Conservation (phyloP, 2,888 invertebrate genomes). For the Chrysolina americana region DNA sequence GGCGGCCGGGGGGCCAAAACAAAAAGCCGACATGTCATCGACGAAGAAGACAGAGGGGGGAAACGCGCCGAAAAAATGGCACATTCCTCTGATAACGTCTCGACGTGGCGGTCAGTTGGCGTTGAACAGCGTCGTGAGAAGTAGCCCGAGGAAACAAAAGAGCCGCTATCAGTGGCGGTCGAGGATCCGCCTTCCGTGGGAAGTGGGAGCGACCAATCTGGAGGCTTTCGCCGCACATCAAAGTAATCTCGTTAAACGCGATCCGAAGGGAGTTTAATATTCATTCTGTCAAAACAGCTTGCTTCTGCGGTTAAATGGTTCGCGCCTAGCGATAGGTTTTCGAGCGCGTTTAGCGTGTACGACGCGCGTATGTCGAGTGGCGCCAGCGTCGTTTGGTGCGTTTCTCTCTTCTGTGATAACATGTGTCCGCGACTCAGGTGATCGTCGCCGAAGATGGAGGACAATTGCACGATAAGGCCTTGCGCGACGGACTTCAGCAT, state of each 20-base stretch:
- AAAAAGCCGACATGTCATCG: constrained; percentile 67
- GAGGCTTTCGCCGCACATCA: constrained; percentile 68
- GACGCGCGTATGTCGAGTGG: not conserved
- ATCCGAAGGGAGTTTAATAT: constrained; percentile 69
- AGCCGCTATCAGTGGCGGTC: constrained; percentile 74
- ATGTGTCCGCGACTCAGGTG: constrained; percentile 56
- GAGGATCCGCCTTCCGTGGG: constrained; percentile 65
- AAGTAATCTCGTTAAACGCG: constrained; percentile 69
- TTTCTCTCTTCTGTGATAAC: constrained; percentile 54
- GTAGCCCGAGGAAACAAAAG: constrained; percentile 54
- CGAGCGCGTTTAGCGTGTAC: constrained; percentile 21
- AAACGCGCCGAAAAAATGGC: constrained; percentile 66
- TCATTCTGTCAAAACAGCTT: constrained; percentile 70
- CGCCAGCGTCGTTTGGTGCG: constrained; percentile 44
- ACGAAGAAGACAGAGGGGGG: constrained; percentile 56
- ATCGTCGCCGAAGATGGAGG: constrained; percentile 70
- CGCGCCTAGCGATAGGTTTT: constrained; percentile 38
- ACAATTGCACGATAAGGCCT: constrained; percentile 80
- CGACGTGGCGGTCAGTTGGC: constrained; percentile 73
- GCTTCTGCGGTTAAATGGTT: constrained; percentile 62
- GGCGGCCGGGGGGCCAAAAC: constrained; percentile 65
- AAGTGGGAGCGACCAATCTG: constrained; percentile 71
- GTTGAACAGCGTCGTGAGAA: constrained; percentile 70
- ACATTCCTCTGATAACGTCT: constrained; percentile 74
- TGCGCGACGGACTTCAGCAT: constrained; percentile 97